A percentile compares a stretch with the other conserved stretches of the same genome.
Conservation (phyloP, 2,888 invertebrate species). For the Coelopa pilipes region DNA sequence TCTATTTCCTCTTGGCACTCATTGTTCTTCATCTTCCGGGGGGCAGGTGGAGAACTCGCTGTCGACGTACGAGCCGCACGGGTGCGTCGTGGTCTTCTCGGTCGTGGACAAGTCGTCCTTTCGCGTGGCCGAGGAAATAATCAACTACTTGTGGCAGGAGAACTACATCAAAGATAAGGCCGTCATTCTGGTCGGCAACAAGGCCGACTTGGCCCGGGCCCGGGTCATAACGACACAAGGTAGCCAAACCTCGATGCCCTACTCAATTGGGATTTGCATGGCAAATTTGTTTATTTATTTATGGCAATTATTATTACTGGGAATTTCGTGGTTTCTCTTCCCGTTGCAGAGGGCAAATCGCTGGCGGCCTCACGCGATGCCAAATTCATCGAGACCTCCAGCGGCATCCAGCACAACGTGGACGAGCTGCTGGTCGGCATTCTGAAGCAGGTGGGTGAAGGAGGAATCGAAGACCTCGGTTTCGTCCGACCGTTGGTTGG, state of each 20-base stretch:
- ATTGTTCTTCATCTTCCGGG: neutral
- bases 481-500: no score
- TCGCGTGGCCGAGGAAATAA: constrained; percentile 82
- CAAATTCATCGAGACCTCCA: constrained; percentile 96
- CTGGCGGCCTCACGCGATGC: constrained; percentile 88
- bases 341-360: constrained; percentile 84
- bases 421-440: constrained; percentile 95
- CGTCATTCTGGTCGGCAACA: constrained; percentile 92
- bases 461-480: neutral
- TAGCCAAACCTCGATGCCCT: constrained; percentile 63
- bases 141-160: constrained; percentile 86
- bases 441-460: constrained; percentile 78
- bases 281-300: no score
- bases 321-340: no score
- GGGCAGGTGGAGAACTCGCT: constrained; percentile 85
- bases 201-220: constrained; percentile 90
- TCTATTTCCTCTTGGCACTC: constrained; percentile 9
- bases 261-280: neutral
- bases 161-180: constrained; percentile 85
- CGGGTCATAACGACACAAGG: constrained; percentile 86
- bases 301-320: no score
- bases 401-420: constrained; percentile 95
- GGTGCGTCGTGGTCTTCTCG: constrained; percentile 91
- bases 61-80: constrained; percentile 91
- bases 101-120: constrained; percentile 87